Evolutionary conservation across 1,140 invertebrate genomes (phyloP), one percentile per base, ranked within the genome.

Genomic region (Mesaphorura yosii): DNA sequence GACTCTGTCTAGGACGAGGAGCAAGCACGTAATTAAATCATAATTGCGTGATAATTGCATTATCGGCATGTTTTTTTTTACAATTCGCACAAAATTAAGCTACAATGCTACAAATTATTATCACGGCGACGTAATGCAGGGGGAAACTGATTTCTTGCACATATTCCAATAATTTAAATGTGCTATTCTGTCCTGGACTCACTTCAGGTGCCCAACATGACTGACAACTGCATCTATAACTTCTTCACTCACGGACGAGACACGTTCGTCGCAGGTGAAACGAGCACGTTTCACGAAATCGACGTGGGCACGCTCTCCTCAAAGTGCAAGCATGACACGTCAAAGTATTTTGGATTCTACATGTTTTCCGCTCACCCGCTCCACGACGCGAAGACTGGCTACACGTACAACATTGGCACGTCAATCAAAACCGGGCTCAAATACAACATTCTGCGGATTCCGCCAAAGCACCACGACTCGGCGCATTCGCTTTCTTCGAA

Each of bases 211-310:
- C 64, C 67, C 37, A 66, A 70, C 29, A 39, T 72, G 31, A 72
- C 68, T 7, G 72, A 74, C 51, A 74, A 74, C 59, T 63, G 55
- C 23, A 61, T 63, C 41, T 64, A 65, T 6, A 69, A 67, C 53
- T 54, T 73, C 1, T 67, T 65, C 38, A 60, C 52, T 23, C 26
- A 72, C 44, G 66, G 68, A 28, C 67, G 72, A 48, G 62, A 68
- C 17, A 25, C 74, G 2, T 73, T 68, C 49, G 69, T 67, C 1
- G 51, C 66, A 25, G 45, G 34, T n/a, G 55, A 57, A 27, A 56
- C 44, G 15, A 51, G 45, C 34, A 47, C 42, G 17, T 57, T 57
- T 52, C 55, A 50, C 19, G 34, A 47, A 37, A 19, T 57, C 3
- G 31, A 57, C 48, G 10, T 45, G 14, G 34, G 48, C 2, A 39